Percentiles rank a stretch among this genome's conserved stretches.
phyloP scores from a whole-genome alignment of 2,797 vertebrate genomes.

The Myripristis jacobus region DNA sequence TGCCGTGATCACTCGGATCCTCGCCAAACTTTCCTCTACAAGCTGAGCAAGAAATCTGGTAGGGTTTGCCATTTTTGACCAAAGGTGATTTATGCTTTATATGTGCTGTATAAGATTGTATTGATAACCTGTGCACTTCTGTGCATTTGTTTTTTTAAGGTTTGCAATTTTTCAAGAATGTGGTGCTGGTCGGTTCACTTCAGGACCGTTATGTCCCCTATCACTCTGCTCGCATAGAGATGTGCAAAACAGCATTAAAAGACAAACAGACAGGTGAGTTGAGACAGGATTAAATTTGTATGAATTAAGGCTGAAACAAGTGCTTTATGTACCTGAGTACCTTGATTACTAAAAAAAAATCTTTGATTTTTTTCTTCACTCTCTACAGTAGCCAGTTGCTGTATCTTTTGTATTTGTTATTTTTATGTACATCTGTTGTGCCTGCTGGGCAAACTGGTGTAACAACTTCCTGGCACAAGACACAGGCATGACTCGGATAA shows the following conservation, averaged over 20 bases:
- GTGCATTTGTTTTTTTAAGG: slow-evolving; percentile 80
- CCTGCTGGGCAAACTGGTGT: not conserved
- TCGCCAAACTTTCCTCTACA: slow-evolving; percentile 98
- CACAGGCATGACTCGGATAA: slow-evolving; percentile 4
- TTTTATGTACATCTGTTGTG: not conserved
- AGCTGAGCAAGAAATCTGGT: slow-evolving; percentile 99
- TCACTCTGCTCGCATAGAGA: slow-evolving; percentile 98
- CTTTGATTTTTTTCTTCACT: no score
- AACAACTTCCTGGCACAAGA: slow-evolving; percentile 3
- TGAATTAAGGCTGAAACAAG: not conserved
- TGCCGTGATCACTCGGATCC: slow-evolving; percentile 98
- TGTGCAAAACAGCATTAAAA: slow-evolving; percentile 99
- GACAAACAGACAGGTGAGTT: slow-evolving; percentile 97
- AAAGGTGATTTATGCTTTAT: not conserved
- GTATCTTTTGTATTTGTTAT: not conserved
- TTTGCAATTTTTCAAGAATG: slow-evolving; percentile 97
- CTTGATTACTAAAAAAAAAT: not conserved
- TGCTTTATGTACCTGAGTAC: not conserved
- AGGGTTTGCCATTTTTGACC: slow-evolving; percentile 42
- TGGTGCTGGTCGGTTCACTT: slow-evolving; percentile 95
- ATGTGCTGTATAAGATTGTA: not conserved
- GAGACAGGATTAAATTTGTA: not conserved
- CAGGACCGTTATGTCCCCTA: slow-evolving; percentile 99
- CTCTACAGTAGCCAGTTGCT: not conserved
- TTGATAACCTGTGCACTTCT: slow-evolving; percentile 21